Percentiles rank a stretch among this genome's conserved stretches.
Conservation (phyloP, 2,888 invertebrate genomes). For the Digitonthophagus gazella region DNA sequence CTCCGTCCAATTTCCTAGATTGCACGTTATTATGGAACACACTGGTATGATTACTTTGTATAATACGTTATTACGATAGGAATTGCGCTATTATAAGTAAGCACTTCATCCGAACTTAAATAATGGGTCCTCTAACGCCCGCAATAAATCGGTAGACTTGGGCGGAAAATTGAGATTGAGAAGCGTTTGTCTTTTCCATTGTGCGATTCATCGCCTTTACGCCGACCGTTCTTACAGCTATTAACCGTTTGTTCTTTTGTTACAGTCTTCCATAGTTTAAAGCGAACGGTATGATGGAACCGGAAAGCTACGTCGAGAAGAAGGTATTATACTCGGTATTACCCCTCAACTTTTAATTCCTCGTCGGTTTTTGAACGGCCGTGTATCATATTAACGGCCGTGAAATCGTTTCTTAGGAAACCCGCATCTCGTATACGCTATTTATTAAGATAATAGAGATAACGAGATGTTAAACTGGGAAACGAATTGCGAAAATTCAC, state of each 20-base stretch:
- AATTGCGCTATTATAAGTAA: neutral
- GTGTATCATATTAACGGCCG: too few species aligned
- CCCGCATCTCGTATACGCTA: too few species aligned
- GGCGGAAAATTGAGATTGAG: neutral
- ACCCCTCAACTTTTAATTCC: too few species aligned
- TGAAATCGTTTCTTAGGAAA: too few species aligned
- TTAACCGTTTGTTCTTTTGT: neutral
- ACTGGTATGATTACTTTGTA: neutral
- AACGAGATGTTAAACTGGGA: too few species aligned
- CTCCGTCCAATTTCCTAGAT: neutral
- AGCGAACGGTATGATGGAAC: neutral
- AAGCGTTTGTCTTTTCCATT: neutral
- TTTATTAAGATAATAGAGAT: too few species aligned
- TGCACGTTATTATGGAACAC: neutral
- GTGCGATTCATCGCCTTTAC: neutral
- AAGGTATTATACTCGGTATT: neutral
- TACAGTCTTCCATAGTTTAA: neutral
- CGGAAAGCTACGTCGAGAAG: neutral
- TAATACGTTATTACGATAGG: neutral
- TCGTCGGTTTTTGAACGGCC: too few species aligned
- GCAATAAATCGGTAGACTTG: neutral
- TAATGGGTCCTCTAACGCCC: neutral
- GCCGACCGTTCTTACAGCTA: neutral
- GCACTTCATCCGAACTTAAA: neutral
- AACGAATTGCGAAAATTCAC: too few species aligned